Conservation (phyloP, 2,888 invertebrate species). For the Amblyjoppa fuscipennis region DNA sequence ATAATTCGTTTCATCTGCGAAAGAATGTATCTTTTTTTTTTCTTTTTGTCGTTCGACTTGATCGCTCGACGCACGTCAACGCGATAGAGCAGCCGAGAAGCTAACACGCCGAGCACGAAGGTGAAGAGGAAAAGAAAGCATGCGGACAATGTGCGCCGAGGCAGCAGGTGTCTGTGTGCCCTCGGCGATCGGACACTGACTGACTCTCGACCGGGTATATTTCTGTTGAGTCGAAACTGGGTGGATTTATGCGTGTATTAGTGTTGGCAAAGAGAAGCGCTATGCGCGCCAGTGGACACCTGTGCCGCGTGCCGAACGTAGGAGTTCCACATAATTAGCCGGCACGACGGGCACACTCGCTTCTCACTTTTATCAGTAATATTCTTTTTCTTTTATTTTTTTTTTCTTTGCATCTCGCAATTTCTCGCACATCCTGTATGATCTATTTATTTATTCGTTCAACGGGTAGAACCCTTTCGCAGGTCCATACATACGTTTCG, state of each 20-base stretch:
- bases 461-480: too few species aligned
- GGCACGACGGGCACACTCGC: slow-evolving; percentile 66
- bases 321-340: slow-evolving; percentile 77
- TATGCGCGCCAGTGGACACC: slow-evolving; percentile 76
- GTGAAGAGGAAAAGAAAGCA: slow-evolving; percentile 34
- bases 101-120: slow-evolving; percentile 18
- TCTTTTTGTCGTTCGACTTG: too few species aligned
- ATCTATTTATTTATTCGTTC: too few species aligned
- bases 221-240: slow-evolving; percentile 44
- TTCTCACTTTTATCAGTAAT: slow-evolving; percentile 15
- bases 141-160: slow-evolving; percentile 25
- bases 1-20: not conserved
- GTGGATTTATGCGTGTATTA: slow-evolving; percentile 64
- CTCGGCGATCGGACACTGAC: slow-evolving; percentile 25
- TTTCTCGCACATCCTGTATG: too few species aligned
- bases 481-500: too few species aligned
- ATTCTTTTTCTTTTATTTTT: slow-evolving; percentile 1
- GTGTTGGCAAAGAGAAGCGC: slow-evolving; percentile 76
- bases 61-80: slow-evolving; percentile 6
- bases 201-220: slow-evolving; percentile 41
- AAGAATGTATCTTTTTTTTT: slow-evolving; percentile 12
- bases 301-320: slow-evolving; percentile 78
- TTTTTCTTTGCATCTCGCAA: too few species aligned
- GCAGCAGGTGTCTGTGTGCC: slow-evolving; percentile 64
- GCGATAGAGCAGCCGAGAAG: not conserved